Evolutionary conservation across 2,113 vertebrate species (phyloP).

Genomic region (Baryphthengus martii): DNA sequence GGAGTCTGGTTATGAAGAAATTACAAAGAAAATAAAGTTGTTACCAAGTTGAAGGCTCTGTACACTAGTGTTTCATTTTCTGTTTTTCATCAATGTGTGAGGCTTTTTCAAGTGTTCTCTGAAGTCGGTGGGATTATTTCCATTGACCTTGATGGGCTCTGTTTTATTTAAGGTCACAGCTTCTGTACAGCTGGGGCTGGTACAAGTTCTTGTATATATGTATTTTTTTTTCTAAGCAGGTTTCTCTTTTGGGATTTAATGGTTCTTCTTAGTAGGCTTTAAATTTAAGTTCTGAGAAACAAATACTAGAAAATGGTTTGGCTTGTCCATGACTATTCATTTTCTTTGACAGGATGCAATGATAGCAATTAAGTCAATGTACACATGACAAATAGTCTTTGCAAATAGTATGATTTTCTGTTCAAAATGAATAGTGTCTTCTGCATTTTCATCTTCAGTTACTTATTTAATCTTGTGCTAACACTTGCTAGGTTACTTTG

Average conservation of each 20-base stretch:
- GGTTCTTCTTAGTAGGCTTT: background rate
- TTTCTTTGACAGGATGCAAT: background rate
- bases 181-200: background rate
- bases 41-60: background rate
- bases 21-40: background rate
- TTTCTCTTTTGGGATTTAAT: background rate
- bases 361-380: background rate
- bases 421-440: background rate
- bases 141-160: background rate
- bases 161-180: background rate
- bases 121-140: background rate
- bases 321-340: background rate
- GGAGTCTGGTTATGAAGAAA: background rate
- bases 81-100: background rate
- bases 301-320: background rate
- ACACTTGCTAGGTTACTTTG: background rate
- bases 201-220: background rate
- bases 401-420: background rate
- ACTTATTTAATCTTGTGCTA: background rate
- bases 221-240: background rate
- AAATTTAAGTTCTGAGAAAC: background rate
- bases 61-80: background rate
- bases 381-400: background rate
- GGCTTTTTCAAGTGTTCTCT: background rate
- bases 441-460: background rate